Evolutionary conservation across 2,113 vertebrate species (phyloP).

Genomic region (Capricornis sumatraensis): DNA sequence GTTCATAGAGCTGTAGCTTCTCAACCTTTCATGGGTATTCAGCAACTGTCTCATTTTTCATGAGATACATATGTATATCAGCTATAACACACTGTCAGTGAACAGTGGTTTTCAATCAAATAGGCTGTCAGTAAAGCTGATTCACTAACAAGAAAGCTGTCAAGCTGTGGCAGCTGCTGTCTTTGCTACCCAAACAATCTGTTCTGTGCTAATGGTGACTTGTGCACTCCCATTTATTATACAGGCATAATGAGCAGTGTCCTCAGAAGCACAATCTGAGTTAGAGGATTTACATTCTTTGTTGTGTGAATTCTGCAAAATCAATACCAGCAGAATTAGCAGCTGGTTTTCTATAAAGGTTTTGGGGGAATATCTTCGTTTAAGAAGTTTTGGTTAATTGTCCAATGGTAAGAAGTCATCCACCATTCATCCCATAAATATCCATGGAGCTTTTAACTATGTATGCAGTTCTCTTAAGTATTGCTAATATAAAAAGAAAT

Average conservation of each 20-base stretch:
- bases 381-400: constrained; percentile 7
- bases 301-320: not conserved
- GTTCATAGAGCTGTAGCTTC: constrained; percentile 49
- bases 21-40: constrained; percentile 43
- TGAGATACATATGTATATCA: constrained; percentile 78
- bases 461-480: not conserved
- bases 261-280: constrained; percentile 64
- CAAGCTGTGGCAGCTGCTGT: constrained; percentile 83
- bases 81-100: constrained; percentile 74
- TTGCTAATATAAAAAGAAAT: not conserved
- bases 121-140: constrained; percentile 81
- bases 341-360: constrained; percentile 10
- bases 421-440: not conserved
- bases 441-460: not conserved
- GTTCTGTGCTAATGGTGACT: constrained; percentile 80
- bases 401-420: not conserved
- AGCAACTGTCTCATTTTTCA: constrained; percentile 56
- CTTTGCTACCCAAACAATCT: constrained; percentile 84
- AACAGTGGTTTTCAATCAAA: constrained; percentile 82
- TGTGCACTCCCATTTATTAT: constrained; percentile 79
- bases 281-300: constrained; percentile 68
- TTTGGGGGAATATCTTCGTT: not conserved
- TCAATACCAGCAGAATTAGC: constrained; percentile 1
- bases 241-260: constrained; percentile 75
- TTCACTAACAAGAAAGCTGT: constrained; percentile 84